Percentiles rank a stretch among this genome's conserved stretches.
Evolutionary conservation across 64 coral and sea anemone genomes (phyloP).

Genomic region (Pocillopora verrucosa): DNA sequence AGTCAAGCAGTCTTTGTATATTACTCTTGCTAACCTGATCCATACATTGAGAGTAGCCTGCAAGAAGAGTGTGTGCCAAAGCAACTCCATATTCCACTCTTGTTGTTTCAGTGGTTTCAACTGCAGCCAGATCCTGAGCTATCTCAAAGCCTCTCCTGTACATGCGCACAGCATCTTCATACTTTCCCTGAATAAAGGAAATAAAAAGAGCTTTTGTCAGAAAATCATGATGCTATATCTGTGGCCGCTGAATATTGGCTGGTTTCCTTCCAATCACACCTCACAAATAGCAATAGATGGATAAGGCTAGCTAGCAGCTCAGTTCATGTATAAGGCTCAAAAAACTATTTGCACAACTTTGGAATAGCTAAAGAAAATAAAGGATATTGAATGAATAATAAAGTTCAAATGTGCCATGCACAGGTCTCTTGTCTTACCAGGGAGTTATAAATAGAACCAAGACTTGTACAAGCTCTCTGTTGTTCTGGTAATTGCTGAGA

Average conservation of each 20-base stretch:
- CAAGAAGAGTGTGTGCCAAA: conserved; percentile 59
- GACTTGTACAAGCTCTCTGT: conserved; percentile 78
- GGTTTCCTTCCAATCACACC: too few species aligned
- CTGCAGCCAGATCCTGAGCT: conserved; percentile 70
- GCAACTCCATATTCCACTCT: conserved; percentile 83
- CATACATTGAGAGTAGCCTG: conserved; percentile 76
- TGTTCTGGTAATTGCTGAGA: conserved; percentile 85
- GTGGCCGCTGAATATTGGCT: too few species aligned
- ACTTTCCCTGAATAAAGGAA: conserved; percentile 59
- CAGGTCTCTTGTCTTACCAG: conserved; percentile 53
- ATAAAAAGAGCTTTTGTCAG: neutral
- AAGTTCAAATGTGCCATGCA: neutral
- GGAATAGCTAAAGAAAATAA: too few species aligned
- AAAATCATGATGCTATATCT: neutral
- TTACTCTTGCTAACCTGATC: conserved; percentile 75
- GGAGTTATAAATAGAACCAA: conserved; percentile 89
- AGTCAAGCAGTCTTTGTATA: conserved; percentile 72
- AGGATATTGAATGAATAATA: neutral
- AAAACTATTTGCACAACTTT: too few species aligned
- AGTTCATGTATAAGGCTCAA: too few species aligned
- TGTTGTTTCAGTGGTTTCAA: conserved; percentile 62
- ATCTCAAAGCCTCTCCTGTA: conserved; percentile 92
- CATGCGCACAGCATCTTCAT: conserved; percentile 81
- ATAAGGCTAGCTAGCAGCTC: too few species aligned
- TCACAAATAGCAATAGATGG: too few species aligned